A percentile compares a stretch with the other conserved stretches of the same genome.
Evolutionary conservation across 2,113 vertebrate species (phyloP).

Genomic region (Callocephalon fimbriatum): DNA sequence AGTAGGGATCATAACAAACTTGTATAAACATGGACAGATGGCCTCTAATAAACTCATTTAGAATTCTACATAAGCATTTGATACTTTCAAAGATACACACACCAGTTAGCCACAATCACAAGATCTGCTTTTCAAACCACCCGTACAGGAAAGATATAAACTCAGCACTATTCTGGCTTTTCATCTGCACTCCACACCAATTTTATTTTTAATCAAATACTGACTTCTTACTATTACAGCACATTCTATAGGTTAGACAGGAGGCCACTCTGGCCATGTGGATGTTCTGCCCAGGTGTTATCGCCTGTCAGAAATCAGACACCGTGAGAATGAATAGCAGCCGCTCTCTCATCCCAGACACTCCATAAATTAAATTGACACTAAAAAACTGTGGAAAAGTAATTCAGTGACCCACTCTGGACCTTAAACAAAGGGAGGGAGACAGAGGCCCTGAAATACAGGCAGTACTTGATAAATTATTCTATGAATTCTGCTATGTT

Average conservation of each 20-base stretch:
- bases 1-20: background rate
- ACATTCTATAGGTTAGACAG: background rate
- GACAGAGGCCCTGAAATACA: background rate
- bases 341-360: background rate
- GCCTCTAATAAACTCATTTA: background rate
- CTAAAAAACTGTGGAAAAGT: background rate
- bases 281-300: background rate
- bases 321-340: background rate
- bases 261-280: background rate
- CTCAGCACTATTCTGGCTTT: background rate
- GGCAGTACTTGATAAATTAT: background rate
- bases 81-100: background rate
- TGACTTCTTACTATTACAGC: background rate
- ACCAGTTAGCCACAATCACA: background rate
- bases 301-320: background rate
- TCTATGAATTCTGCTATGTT: background rate
- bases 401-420: background rate
- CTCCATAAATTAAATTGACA: background rate
- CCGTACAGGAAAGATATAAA: background rate
- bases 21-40: background rate
- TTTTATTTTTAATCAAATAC: constrained; percentile 4
- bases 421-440: background rate
- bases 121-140: background rate
- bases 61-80: background rate
- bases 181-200: background rate